Conservation (phyloP, 2,113 vertebrate genomes). For the Fukomys damarensis region DNA sequence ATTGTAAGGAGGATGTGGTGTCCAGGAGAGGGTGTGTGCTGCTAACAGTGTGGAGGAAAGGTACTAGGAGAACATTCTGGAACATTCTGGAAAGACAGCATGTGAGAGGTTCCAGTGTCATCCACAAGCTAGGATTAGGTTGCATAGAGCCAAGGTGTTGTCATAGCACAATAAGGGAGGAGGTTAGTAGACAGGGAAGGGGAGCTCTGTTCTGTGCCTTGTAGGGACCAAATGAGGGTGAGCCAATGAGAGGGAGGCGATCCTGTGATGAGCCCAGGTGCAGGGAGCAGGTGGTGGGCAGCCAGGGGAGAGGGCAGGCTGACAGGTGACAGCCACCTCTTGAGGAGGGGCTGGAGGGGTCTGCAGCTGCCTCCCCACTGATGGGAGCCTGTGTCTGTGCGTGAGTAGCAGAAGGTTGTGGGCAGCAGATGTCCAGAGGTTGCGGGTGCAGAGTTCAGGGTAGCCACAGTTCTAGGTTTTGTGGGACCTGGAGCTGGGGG, state of each 20-base stretch:
- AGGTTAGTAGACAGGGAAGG: no score
- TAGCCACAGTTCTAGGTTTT: not conserved
- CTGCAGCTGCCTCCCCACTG: not conserved
- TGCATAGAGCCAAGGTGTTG: not conserved
- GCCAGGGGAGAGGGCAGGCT: not conserved
- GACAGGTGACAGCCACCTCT: not conserved
- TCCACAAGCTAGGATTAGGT: not conserved
- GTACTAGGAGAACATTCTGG: not conserved
- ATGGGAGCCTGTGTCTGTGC: rapidly evolving
- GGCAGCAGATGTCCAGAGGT: no score
- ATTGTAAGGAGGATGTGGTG: rapidly evolving
- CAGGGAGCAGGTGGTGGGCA: not conserved
- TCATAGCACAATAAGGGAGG: not conserved
- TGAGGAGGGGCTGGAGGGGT: no score
- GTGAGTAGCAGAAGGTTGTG: not conserved
- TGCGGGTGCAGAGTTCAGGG: not conserved
- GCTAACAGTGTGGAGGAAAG: not conserved
- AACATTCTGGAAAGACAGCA: not conserved
- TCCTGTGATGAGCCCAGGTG: rapidly evolving
- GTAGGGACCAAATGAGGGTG: not conserved
- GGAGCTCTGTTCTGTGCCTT: not conserved
- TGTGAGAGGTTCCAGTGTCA: not conserved
- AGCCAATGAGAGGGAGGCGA: not conserved
- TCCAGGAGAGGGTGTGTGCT: not conserved
- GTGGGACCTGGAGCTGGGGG: not conserved